phyloP scores from a whole-genome alignment of 2,113 vertebrate species.

The Myiozetetes cayanensis region DNA sequence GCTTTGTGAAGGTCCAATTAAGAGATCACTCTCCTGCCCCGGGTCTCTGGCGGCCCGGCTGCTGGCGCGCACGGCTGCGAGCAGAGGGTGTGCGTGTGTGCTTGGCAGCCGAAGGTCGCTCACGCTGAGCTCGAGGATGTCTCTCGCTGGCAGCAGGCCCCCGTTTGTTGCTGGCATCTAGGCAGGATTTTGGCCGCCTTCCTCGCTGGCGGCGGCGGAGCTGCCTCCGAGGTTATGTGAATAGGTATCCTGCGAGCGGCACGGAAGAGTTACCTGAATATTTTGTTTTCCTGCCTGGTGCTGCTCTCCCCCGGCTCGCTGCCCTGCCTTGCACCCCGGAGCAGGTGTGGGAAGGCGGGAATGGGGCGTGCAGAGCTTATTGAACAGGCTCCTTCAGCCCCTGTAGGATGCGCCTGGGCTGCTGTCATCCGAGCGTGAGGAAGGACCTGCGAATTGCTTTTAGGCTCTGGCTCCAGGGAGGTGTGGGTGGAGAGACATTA shows the following conservation, averaged over 20 bases:
- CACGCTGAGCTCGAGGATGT: not conserved
- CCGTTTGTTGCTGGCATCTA: constrained; percentile 25
- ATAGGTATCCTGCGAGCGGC: not conserved
- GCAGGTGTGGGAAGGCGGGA: not conserved
- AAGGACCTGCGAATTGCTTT: not conserved
- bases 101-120: constrained; percentile 34
- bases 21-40: constrained; percentile 16
- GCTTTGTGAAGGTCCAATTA: constrained; percentile 3
- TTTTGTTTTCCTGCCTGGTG: not conserved
- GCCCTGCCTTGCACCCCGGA: not conserved
- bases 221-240: not conserved
- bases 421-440: accelerated
- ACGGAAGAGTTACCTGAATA: not conserved
- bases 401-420: not conserved
- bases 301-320: not conserved
- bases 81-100: constrained; percentile 4
- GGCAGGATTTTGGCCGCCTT: constrained; percentile 52
- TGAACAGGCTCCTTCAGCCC: accelerated
- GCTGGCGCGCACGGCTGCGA: not conserved
- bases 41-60: not conserved
- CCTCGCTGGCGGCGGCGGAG: constrained; percentile 17
- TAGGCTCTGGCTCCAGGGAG: not conserved
- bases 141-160: constrained; percentile 16
- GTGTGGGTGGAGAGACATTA: constrained; percentile 3
- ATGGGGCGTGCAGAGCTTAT: accelerated